Conservation (phyloP, 1,140 invertebrate species). For the Pogonomyrmex barbatus region DNA sequence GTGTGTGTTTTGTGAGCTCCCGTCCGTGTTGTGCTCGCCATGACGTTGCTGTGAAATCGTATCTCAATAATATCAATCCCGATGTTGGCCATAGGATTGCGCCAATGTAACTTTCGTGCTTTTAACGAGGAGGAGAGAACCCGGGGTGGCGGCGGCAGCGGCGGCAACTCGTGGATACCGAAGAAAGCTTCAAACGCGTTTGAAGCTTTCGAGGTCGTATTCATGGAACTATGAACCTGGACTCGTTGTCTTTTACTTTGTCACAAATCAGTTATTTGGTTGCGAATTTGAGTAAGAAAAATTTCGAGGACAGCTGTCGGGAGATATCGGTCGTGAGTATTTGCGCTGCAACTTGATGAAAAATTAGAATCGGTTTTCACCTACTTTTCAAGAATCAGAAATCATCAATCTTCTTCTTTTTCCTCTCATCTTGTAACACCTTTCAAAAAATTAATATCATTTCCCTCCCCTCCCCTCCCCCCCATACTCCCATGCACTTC, state of each 20-base stretch:
- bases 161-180: conserved; percentile 88
- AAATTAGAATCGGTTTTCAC: too few relatives aligned
- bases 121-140: conserved; percentile 86
- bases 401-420: conserved; percentile 49
- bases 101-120: conserved; percentile 88
- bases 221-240: conserved; percentile 99
- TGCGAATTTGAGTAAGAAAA: conserved; percentile 97
- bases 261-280: conserved; percentile 99
- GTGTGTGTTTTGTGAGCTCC: conserved; percentile 66
- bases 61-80: conserved; percentile 83
- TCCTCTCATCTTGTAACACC: conserved; percentile 76
- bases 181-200: conserved; percentile 94
- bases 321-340: conserved; percentile 91
- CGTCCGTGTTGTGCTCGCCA: conserved; percentile 80
- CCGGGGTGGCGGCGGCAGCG: conserved; percentile 84
- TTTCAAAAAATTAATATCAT: conserved; percentile 67
- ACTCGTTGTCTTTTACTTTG: conserved; percentile 98
- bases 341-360: too few relatives aligned
- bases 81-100: conserved; percentile 90
- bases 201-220: conserved; percentile 93
- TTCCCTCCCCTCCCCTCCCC: too few relatives aligned
- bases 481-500: background rate
- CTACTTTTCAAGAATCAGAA: too few relatives aligned
- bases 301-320: conserved; percentile 94
- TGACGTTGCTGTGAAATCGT: conserved; percentile 83